These are phyloP conservation scores for Acridotheres tristis DNA, from an alignment of 2,797 vertebrate genomes.

Conservation along the genomic window DNA sequence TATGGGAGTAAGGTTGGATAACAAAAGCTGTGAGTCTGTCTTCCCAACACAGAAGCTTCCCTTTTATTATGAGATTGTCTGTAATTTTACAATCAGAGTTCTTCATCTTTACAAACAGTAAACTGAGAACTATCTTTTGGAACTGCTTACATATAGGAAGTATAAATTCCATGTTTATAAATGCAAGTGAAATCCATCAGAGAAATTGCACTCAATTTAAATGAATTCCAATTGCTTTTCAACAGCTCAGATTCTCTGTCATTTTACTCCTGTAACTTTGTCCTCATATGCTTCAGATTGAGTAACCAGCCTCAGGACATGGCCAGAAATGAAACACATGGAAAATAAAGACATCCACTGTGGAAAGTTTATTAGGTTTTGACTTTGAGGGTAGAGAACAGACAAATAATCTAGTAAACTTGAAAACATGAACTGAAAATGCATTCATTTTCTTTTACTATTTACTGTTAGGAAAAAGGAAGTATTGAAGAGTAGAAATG, in stretches of 20 bases:
- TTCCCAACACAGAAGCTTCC: not conserved
- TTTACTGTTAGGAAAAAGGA: not conserved
- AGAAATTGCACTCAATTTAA: not conserved
- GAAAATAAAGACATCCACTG: not conserved
- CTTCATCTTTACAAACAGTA: not conserved
- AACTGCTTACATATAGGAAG: not conserved
- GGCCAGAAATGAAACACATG: not conserved
- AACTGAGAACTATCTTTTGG: not conserved
- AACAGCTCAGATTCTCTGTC: not conserved
- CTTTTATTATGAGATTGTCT: not conserved
- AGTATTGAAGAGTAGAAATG: not conserved
- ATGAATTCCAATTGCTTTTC: not conserved
- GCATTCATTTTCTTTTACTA: not conserved
- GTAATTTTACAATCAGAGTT: not conserved
- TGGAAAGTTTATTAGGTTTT: not conserved
- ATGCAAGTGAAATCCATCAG: not conserved
- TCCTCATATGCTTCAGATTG: not conserved
- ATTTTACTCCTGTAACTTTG: not conserved
- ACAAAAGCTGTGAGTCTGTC: not conserved
- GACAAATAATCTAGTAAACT: not conserved
- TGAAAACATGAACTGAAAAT: not conserved
- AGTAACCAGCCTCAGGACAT: not conserved
- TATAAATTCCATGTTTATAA: not conserved
- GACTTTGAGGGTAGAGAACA: not conserved
- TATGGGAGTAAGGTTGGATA: not conserved